Percentiles rank a stretch among this genome's conserved stretches.
Conservation (phyloP, 2,797 vertebrate species). For the Otus scops region DNA sequence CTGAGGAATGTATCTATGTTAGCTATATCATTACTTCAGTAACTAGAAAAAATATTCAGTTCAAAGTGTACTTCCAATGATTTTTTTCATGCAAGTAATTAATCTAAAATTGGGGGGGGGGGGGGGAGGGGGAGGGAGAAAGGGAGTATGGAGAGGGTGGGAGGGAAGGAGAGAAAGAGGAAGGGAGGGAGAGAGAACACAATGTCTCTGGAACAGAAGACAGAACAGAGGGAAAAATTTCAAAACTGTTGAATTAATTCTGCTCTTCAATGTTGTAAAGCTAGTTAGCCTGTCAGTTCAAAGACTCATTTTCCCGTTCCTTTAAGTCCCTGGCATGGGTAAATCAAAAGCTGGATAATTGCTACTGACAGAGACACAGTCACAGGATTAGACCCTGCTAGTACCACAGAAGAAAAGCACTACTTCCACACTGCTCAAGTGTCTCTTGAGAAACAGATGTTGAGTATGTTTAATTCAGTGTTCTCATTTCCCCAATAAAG, state of each 20-base stretch:
- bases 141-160: background rate
- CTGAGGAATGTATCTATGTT: background rate
- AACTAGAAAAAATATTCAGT: background rate
- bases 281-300: conserved; percentile 45
- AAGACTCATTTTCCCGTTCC: background rate
- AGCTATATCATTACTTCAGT: background rate
- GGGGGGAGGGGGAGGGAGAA: background rate
- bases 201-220: background rate
- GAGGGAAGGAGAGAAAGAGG: background rate
- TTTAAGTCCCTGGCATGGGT: conserved; percentile 6
- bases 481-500: background rate
- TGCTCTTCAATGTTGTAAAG: background rate
- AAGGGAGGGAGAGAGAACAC: background rate
- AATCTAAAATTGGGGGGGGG: background rate
- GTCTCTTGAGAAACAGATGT: conserved; percentile 31
- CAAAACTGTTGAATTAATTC: conserved; percentile 34
- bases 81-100: background rate
- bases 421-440: background rate
- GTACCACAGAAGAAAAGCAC: background rate
- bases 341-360: conserved; percentile 43
- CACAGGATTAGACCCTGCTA: background rate
- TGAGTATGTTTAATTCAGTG: background rate
- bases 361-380: conserved; percentile 1
- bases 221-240: background rate
- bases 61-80: background rate